A percentile compares a stretch with the other conserved stretches of the same genome.
Evolutionary conservation across 2,888 invertebrate species (phyloP).

Genomic region (Polymixis flavicincta): DNA sequence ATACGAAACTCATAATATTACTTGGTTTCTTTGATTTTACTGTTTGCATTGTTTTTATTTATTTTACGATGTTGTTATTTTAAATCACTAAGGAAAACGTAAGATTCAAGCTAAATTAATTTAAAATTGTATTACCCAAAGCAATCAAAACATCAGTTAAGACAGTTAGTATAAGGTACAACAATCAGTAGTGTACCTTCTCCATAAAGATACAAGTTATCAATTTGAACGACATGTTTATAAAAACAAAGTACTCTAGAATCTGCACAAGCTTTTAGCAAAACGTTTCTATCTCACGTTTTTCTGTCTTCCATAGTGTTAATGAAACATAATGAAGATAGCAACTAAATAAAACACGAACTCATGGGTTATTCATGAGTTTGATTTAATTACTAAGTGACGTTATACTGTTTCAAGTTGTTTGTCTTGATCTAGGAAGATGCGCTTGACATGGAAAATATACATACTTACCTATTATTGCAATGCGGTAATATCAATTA

Average conservation of each 20-base stretch:
- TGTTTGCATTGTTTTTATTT: background rate
- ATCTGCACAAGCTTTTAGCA: constrained; percentile 22
- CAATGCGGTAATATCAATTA: constrained; percentile 9
- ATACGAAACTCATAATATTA: background rate
- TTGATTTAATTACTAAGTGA: constrained; percentile 71
- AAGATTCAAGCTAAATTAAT: background rate
- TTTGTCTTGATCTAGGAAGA: constrained; percentile 11
- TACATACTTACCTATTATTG: background rate
- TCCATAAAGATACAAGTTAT: background rate
- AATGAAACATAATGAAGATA: constrained; percentile 68
- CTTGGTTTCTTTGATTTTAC: background rate
- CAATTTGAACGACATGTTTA: constrained; percentile 27
- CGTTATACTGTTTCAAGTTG: constrained; percentile 41
- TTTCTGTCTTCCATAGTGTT: constrained; percentile 60
- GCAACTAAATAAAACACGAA: constrained; percentile 66
- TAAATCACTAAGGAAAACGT: background rate
- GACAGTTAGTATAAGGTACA: background rate
- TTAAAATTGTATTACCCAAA: background rate
- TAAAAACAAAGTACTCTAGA: constrained; percentile 27
- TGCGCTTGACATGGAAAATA: constrained; percentile 18
- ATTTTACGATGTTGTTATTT: background rate
- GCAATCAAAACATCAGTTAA: constrained; percentile 18
- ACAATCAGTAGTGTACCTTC: background rate
- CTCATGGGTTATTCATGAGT: constrained; percentile 69
- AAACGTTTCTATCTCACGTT: constrained; percentile 57